A percentile compares a stretch with the other conserved stretches of the same genome.
phyloP scores from a whole-genome alignment of 2,888 invertebrate genomes.

The Athripsodes cinereus region DNA sequence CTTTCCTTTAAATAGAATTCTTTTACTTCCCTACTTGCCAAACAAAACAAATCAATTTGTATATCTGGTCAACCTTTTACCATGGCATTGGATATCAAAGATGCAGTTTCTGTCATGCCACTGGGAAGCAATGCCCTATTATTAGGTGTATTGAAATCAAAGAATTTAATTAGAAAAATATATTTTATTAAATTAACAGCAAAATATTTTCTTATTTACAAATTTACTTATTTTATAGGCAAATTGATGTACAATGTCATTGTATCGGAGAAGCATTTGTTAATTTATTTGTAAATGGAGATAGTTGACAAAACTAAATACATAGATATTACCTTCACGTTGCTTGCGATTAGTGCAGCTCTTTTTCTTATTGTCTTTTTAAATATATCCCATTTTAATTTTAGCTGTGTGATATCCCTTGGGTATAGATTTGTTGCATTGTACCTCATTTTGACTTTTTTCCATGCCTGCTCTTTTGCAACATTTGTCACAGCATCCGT shows the following conservation, averaged over 20 bases:
- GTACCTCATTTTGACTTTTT: not conserved
- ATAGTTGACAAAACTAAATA: not conserved
- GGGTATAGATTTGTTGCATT: not conserved
- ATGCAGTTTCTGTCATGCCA: too few species aligned
- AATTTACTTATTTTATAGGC: too few species aligned
- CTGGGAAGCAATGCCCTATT: too few species aligned
- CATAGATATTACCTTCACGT: not conserved
- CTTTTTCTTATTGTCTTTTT: not conserved
- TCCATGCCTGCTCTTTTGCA: not conserved
- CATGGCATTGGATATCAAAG: too few species aligned
- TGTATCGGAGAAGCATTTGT: not conserved
- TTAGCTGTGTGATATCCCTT: not conserved
- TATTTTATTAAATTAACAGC: too few species aligned
- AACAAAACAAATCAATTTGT: too few species aligned
- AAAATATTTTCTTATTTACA: too few species aligned
- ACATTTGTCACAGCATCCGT: not conserved
- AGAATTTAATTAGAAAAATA: too few species aligned
- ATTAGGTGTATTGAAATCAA: too few species aligned
- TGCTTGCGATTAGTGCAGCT: not conserved
- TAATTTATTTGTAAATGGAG: not conserved
- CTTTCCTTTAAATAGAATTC: too few species aligned
- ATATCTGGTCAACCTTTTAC: too few species aligned
- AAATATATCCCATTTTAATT: not conserved
- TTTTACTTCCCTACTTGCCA: too few species aligned
- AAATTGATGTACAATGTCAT: not conserved